Evolutionary conservation across 2,797 vertebrate species (phyloP).

Genomic region (Crenuchus spilurus): DNA sequence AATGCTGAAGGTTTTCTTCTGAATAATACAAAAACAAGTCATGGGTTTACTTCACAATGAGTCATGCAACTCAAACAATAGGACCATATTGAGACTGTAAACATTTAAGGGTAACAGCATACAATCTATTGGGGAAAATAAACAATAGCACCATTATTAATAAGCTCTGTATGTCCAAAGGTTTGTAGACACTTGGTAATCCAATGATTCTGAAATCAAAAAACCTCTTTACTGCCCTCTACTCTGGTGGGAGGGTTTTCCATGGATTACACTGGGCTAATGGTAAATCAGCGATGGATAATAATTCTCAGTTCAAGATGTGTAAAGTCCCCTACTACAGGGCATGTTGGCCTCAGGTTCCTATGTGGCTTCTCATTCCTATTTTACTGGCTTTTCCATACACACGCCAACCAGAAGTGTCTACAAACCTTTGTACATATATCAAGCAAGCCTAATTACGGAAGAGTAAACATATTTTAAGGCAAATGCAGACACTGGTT

Average conservation of each 20-base stretch:
- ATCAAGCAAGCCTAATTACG: background rate
- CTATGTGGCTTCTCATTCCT: too few relatives aligned
- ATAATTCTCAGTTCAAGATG: too few relatives aligned
- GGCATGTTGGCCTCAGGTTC: too few relatives aligned
- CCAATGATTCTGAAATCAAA: background rate
- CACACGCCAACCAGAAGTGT: too few relatives aligned
- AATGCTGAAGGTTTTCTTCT: background rate
- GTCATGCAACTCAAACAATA: conserved; percentile 8
- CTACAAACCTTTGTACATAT: background rate
- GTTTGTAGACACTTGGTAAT: background rate
- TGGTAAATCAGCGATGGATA: too few relatives aligned
- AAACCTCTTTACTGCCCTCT: too few relatives aligned
- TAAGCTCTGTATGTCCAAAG: background rate
- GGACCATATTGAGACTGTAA: background rate
- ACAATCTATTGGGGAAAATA: background rate
- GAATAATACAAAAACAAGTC: background rate
- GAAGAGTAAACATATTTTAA: conserved; percentile 2
- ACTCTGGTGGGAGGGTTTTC: too few relatives aligned
- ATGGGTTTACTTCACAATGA: background rate
- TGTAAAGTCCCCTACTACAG: too few relatives aligned
- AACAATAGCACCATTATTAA: conserved; percentile 18
- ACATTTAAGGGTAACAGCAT: conserved; percentile 7
- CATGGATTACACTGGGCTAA: too few relatives aligned
- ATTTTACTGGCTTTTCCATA: too few relatives aligned
- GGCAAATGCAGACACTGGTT: conserved; percentile 19